These are phyloP conservation scores for Zaprionus davidi DNA, from an alignment of 1,140 invertebrate genomes.

Conservation along the genomic window DNA sequence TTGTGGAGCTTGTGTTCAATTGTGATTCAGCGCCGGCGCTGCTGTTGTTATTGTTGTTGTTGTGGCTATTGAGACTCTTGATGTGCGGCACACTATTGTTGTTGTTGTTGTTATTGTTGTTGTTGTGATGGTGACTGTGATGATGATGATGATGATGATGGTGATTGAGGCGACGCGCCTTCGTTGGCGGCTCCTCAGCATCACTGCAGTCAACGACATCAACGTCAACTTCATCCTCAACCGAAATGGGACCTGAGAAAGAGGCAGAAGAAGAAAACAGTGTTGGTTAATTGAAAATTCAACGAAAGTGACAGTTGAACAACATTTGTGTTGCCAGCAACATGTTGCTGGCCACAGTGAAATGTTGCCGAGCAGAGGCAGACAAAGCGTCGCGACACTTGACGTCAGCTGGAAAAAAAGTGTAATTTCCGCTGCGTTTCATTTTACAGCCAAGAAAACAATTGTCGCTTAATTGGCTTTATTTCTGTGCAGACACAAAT, in stretches of 20 bases:
- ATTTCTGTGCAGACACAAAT: neutral
- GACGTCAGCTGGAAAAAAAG: conserved; percentile 39
- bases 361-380: conserved; percentile 31
- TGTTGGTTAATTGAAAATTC: conserved; percentile 33
- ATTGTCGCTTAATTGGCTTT: conserved; percentile 64
- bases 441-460: conserved; percentile 55
- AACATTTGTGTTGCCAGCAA: conserved; percentile 29
- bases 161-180: conserved; percentile 74
- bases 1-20: conserved; percentile 77
- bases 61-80: conserved; percentile 57
- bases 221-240: conserved; percentile 85
- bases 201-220: conserved; percentile 86
- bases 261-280: conserved; percentile 37
- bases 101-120: conserved; percentile 49
- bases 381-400: conserved; percentile 54
- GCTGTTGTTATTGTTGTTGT: conserved; percentile 48
- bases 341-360: conserved; percentile 34
- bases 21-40: conserved; percentile 51
- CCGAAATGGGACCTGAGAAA: conserved; percentile 83
- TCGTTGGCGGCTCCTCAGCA: conserved; percentile 79
- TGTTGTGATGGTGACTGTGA: conserved; percentile 32
- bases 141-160: conserved; percentile 63
- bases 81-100: conserved; percentile 62
- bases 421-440: conserved; percentile 69
- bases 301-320: conserved; percentile 1